These are phyloP conservation scores for Lontra canadensis DNA, from an alignment of 2,113 vertebrate genomes.

Conservation along the genomic window DNA sequence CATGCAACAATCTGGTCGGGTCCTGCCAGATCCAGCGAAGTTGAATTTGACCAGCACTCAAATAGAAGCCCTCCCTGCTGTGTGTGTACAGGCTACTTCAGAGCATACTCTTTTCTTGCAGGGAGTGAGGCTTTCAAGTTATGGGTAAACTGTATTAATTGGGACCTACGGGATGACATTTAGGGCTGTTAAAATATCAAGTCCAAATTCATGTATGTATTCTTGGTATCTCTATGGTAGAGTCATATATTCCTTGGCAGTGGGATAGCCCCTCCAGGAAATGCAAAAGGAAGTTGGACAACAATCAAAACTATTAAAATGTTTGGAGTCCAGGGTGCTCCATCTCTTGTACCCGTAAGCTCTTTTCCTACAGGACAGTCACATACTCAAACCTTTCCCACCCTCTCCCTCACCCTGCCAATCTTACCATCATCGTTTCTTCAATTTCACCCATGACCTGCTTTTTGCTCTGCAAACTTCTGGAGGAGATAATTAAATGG, in stretches of 20 bases:
- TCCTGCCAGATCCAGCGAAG: rapidly evolving
- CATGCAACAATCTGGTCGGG: not conserved
- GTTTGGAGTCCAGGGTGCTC: not conserved
- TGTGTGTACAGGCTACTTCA: not conserved
- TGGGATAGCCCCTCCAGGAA: not conserved
- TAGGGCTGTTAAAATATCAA: not conserved
- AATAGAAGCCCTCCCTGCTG: not conserved
- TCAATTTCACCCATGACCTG: not conserved
- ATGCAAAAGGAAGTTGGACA: not conserved
- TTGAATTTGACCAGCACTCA: slow-evolving; percentile 12
- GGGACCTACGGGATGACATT: not conserved
- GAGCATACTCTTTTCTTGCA: not conserved
- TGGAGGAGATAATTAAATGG: not conserved
- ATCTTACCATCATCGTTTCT: not conserved
- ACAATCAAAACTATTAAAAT: not conserved
- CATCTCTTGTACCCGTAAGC: rapidly evolving
- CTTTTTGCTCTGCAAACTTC: not conserved
- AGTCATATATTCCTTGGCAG: no score
- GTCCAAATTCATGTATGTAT: not conserved
- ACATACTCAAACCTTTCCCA: not conserved
- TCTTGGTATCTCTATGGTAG: not conserved
- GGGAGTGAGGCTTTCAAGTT: not conserved
- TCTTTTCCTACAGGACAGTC: not conserved
- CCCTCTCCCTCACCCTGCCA: not conserved
- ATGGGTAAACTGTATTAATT: not conserved